These are phyloP conservation scores for Panulirus ornatus DNA, from an alignment of 1,140 invertebrate genomes.

Conservation along the genomic window DNA sequence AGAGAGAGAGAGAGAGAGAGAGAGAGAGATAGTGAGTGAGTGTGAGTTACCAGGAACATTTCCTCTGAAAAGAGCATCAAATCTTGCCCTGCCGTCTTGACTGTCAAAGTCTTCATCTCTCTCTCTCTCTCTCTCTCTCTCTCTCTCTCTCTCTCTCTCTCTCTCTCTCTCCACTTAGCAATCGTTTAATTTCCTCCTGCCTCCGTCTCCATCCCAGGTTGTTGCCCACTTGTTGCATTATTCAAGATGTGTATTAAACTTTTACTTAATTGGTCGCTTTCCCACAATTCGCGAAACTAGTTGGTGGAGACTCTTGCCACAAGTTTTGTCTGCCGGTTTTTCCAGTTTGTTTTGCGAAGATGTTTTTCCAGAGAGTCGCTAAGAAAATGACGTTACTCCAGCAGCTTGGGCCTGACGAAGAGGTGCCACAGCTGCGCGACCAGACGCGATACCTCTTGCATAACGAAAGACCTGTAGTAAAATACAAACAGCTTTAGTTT, in stretches of 20 bases:
- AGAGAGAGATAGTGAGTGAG: not conserved
- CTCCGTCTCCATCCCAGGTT: not conserved
- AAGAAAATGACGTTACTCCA: too few relatives aligned
- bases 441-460: too few relatives aligned
- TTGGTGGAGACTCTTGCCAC: constrained; percentile 19
- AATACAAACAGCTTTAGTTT: too few relatives aligned
- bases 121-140: not conserved
- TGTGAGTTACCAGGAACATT: not conserved
- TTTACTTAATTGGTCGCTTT: constrained; percentile 58
- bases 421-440: too few relatives aligned
- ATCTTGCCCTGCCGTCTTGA: too few relatives aligned
- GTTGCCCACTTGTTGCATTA: constrained; percentile 31
- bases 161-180: not conserved
- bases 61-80: too few relatives aligned
- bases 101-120: not conserved
- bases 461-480: too few relatives aligned
- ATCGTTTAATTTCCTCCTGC: not conserved
- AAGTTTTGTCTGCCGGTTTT: not conserved
- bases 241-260: constrained; percentile 56
- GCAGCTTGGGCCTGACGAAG: too few relatives aligned
- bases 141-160: not conserved
- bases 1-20: not conserved
- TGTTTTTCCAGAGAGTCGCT: not conserved
- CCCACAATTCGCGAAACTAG: constrained; percentile 32
- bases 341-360: not conserved